Evolutionary conservation across 2,113 vertebrate species (phyloP), one percentile per base, ranked within the genome.

Genomic region (Zapornia atra): DNA sequence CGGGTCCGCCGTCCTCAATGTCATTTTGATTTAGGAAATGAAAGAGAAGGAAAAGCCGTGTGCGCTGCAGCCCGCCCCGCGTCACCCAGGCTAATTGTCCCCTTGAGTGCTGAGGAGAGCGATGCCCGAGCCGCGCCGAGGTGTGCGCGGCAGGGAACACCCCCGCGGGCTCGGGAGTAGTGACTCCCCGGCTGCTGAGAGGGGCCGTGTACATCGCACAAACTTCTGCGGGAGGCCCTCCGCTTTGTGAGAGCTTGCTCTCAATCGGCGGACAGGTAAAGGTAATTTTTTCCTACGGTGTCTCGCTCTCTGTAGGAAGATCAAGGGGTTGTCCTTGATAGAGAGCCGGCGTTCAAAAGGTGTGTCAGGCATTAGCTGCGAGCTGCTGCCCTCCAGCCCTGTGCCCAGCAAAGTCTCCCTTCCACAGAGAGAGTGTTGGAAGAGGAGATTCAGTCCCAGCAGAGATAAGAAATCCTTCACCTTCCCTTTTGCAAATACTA

Each of bases 101-200:
- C 51, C 63, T 33, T 12, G n/a, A 54, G 26, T 42, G 48, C 6
- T 4, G 61, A n/a, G 34, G 42, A 36, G 79, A 50, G 50, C 10
- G 12, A 21, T 44, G 64, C 38, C 38, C 2, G 46, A 33, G 4
- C 36, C 5, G 26, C 40, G 3, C 6, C 20, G n/a, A 38, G 42
- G 22, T 29, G n/a, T 6, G 33, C 20, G 0, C 4, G 1, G 31
- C 54, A 28, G n/a, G n/a, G n/a, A n/a, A n/a, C n/a, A n/a, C n/a
- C 38, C 1, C 44, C 3, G 4, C 3, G 1, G 17, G 40, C 2
- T 1, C n/a, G 2, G 29, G 29, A 25, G 42, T 14, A 6, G 28
- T 8, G 29, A 9, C 12, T 34, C 44, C 17, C 11, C 1, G 0
- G 21, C 34, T 40, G 33, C 34, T 5, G 5, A n/a, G 72, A n/a